Evolutionary conservation across 1,140 invertebrate species (phyloP).

Genomic region (Drosophila nannoptera): DNA sequence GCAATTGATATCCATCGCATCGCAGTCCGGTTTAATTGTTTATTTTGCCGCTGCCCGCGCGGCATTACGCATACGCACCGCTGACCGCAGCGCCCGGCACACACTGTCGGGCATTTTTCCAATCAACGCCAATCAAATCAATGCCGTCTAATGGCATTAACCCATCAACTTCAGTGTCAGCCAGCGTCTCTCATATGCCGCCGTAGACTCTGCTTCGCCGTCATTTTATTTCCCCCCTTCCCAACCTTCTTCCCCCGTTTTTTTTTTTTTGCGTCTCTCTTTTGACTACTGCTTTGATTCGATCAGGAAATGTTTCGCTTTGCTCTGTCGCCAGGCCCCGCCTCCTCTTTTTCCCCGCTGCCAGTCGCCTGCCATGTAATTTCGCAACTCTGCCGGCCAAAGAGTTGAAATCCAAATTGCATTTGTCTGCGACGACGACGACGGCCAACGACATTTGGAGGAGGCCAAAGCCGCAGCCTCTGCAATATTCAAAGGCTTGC

Average conservation of each 20-base stretch:
- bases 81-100: constrained; percentile 7
- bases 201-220: constrained; percentile 10
- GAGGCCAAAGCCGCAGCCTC: constrained; percentile 29
- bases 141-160: constrained; percentile 76
- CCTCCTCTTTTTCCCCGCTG: constrained; percentile 10
- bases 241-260: too few relatives aligned
- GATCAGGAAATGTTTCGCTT: constrained; percentile 68
- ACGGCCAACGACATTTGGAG: constrained; percentile 61
- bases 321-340: constrained; percentile 13
- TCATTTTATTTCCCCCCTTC: constrained; percentile 7
- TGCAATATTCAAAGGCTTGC: constrained; percentile 65
- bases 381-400: constrained; percentile 36
- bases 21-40: too few relatives aligned
- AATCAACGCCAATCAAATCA: constrained; percentile 78
- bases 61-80: constrained; percentile 40
- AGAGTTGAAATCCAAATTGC: constrained; percentile 57
- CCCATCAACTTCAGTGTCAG: constrained; percentile 71
- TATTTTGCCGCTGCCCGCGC: background rate
- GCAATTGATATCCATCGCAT: background rate
- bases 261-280: constrained; percentile 39
- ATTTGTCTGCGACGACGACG: constrained; percentile 46
- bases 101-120: constrained; percentile 61
- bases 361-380: constrained; percentile 49
- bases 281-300: constrained; percentile 67
- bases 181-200: constrained; percentile 19